Evolutionary conservation across 2,113 vertebrate species (phyloP).

Genomic region (Nothocercus nigrocapillus): DNA sequence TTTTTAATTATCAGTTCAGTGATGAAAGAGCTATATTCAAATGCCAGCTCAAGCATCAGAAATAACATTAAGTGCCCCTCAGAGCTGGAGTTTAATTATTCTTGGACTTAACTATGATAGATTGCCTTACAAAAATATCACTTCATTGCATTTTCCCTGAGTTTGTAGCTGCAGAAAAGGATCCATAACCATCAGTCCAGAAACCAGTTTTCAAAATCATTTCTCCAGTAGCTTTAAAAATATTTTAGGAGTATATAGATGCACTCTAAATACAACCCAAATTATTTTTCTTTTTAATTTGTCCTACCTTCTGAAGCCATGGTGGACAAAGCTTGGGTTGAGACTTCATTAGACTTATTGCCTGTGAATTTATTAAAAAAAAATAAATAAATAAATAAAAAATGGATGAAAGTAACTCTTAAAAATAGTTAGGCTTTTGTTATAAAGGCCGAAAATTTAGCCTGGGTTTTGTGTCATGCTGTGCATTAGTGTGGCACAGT

Average conservation of each 20-base stretch:
- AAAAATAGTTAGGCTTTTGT: not conserved
- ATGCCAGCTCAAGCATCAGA: constrained; percentile 21
- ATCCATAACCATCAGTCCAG: not conserved
- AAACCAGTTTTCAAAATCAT: not conserved
- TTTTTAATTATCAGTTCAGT: constrained; percentile 40
- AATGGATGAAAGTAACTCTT: not conserved
- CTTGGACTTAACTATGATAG: constrained; percentile 5
- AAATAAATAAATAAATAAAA: not conserved
- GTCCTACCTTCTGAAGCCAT: not conserved
- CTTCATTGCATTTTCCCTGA: not conserved
- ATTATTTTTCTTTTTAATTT: not conserved
- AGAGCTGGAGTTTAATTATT: constrained; percentile 26
- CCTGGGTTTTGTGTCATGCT: not conserved
- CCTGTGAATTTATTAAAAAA: not conserved
- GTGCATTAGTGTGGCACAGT: not conserved
- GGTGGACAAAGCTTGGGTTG: not conserved
- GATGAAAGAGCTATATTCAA: constrained; percentile 16
- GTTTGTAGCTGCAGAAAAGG: not conserved
- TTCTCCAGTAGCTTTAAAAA: not conserved
- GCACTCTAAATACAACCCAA: not conserved
- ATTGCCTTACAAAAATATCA: not conserved
- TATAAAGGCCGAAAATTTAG: not conserved
- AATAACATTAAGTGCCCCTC: constrained; percentile 7
- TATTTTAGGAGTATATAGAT: not conserved
- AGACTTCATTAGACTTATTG: not conserved